Conservation (phyloP, 1,140 invertebrate species). For the Vanessa atalanta region DNA sequence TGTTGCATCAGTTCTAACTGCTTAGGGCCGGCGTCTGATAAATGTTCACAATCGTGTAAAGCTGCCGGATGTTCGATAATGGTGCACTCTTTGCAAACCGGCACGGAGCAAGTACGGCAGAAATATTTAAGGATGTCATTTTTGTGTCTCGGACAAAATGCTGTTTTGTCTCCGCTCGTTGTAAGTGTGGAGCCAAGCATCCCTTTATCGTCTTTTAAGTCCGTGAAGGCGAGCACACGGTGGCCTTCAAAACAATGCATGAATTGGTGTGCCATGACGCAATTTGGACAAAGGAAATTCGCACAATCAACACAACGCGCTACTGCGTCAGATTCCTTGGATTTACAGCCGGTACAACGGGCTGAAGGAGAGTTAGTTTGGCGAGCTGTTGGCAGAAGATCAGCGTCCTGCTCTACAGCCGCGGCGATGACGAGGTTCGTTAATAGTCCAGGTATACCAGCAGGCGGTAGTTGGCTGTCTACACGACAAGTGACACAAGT, state of each 20-base stretch:
- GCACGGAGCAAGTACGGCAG: slow-evolving; percentile 93
- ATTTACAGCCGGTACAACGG: slow-evolving; percentile 93
- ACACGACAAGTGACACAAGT: slow-evolving; percentile 90
- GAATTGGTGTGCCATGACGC: slow-evolving; percentile 98
- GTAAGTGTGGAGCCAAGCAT: slow-evolving; percentile 70
- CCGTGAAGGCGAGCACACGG: slow-evolving; percentile 90
- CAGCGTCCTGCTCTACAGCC: slow-evolving; percentile 80
- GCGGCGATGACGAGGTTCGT: slow-evolving; percentile 85
- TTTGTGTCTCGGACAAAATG: slow-evolving; percentile 91
- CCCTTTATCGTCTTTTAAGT: slow-evolving; percentile 81
- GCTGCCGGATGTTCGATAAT: slow-evolving; percentile 92
- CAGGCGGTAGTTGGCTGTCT: slow-evolving; percentile 83
- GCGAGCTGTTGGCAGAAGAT: slow-evolving; percentile 74
- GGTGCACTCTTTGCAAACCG: slow-evolving; percentile 97
- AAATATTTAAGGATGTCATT: slow-evolving; percentile 94
- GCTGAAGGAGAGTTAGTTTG: slow-evolving; percentile 77
- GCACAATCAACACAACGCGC: slow-evolving; percentile 97
- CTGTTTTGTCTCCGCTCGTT: slow-evolving; percentile 84
- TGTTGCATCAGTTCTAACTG: slow-evolving; percentile 91
- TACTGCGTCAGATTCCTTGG: slow-evolving; percentile 91
- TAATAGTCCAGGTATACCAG: slow-evolving; percentile 84
- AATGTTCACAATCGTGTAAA: slow-evolving; percentile 91
- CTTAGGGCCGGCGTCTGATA: slow-evolving; percentile 89
- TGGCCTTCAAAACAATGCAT: slow-evolving; percentile 99
- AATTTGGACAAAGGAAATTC: slow-evolving; percentile 97